A percentile compares a stretch with the other conserved stretches of the same genome.
phyloP scores from a whole-genome alignment of 2,113 vertebrate species.

The Peromyscus polionotus region DNA sequence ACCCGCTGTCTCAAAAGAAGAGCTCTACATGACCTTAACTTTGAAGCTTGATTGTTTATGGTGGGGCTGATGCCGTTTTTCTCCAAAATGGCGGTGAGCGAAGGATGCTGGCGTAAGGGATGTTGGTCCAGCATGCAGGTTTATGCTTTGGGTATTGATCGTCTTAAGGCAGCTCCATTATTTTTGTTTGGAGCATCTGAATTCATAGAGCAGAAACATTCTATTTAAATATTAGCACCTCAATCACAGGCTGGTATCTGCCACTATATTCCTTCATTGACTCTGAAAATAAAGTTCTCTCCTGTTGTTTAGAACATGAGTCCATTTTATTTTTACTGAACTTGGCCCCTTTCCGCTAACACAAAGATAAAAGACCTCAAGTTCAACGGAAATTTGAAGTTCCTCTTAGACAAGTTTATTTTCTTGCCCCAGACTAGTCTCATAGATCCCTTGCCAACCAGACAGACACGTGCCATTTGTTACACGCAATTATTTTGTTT shows the following conservation, averaged over 20 bases:
- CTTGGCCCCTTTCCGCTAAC: not conserved
- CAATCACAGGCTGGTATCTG: not conserved
- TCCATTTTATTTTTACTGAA: conserved; percentile 38
- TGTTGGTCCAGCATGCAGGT: not conserved
- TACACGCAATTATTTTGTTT: not conserved
- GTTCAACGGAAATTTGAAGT: not conserved
- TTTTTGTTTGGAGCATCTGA: conserved; percentile 6
- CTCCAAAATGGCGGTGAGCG: not conserved
- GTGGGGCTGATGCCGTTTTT: not conserved
- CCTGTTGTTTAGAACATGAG: conserved; percentile 7
- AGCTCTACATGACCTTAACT: not conserved
- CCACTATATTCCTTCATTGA: not conserved
- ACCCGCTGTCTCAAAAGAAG: not conserved
- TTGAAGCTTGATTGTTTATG: not conserved
- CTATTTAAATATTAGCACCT: conserved; percentile 40
- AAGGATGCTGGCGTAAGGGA: not conserved
- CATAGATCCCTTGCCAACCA: not conserved
- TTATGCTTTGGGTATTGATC: not conserved
- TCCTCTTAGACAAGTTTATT: not conserved
- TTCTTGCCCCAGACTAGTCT: not conserved
- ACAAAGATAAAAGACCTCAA: not conserved
- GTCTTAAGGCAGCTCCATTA: not conserved
- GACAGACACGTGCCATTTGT: not conserved
- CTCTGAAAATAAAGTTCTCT: conserved; percentile 20
- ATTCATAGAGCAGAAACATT: conserved; percentile 2